Base-by-base conservation (phyloP, 64 coral and sea anemone species). In the Pocillopora verrucosa region DNA sequence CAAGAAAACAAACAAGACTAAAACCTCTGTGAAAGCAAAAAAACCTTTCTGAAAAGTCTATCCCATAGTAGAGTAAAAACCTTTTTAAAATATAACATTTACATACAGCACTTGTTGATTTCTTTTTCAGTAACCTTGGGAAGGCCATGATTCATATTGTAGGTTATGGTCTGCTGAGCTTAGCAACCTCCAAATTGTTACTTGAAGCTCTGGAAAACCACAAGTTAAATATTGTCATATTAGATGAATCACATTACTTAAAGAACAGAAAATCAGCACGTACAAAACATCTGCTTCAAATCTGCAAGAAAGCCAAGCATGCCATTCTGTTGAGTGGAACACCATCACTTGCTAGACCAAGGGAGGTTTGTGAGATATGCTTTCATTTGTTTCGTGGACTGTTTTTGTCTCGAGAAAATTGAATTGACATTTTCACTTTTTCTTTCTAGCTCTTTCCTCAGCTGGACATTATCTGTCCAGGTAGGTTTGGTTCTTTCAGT, bases 191-290 rank as follows among this genome's bases (percentile, higher is more conserved):
- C 11, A 87, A 77, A 10, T 72, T 95, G 20, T 84, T 99, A 11
- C 61, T 95, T 17, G 88, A 99, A 81, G 89, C 78, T 30, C 74
- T 99, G 36, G 93, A 93, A 82, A 82, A 88, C 34, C 91, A 92
- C 15, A 79, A 72, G 67, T 95, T 99, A 67, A 91, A 93, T 76
- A 78, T 99, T 4, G 74, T 95, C 16, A 95, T 99, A 14, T 37
- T 95, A 63, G 97, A 99, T 79, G 97, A 99, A 35, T 95, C 93
- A 16, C 97, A 99, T 76, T 99, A 99, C 79, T 86, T 99, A 56
- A 99, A 99, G 73, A 95, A 88, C 14, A 90, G 88, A 38, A 84
- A 62, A 24, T 82, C 97, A 4, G 88, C 76, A 2, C 83, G 97
- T 36, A 95, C 97, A 24, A 93, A 99, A 76, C 79, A 67, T 30